These are phyloP conservation scores for Columba guinea DNA, from an alignment of 2,797 vertebrate genomes.

Conservation along the genomic window DNA sequence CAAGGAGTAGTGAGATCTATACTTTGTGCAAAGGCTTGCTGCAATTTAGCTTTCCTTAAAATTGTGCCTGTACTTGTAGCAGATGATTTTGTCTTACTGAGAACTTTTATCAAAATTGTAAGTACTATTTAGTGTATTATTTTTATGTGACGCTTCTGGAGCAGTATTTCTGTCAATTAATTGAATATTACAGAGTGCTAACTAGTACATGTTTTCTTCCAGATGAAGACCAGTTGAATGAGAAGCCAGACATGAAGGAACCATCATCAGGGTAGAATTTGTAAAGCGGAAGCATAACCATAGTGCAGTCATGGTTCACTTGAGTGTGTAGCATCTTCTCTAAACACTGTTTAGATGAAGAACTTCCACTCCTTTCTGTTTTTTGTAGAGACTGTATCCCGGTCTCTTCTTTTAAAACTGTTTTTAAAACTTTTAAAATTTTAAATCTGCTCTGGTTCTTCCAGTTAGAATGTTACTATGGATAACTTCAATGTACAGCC, in stretches of 20 bases:
- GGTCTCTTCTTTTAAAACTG: not conserved
- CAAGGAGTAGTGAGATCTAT: not conserved
- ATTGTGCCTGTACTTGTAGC: not conserved
- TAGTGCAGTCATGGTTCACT: not conserved
- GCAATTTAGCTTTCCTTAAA: not conserved
- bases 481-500: not conserved
- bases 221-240: slow-evolving; percentile 48
- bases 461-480: no score
- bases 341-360: not conserved
- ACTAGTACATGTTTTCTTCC: slow-evolving; percentile 21
- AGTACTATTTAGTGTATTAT: not conserved
- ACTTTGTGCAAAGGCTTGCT: not conserved
- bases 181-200: not conserved
- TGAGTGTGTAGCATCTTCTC: not conserved
- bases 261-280: not conserved
- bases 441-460: not conserved
- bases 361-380: not conserved
- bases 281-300: slow-evolving; percentile 3
- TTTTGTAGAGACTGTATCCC: not conserved
- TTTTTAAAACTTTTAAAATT: not conserved
- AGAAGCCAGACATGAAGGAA: slow-evolving; percentile 20
- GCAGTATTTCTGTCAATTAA: not conserved
- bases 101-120: not conserved
- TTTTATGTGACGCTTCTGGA: not conserved
- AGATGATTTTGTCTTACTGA: not conserved